phyloP scores from a whole-genome alignment of 2,888 invertebrate species.

The Nomada fucata region DNA sequence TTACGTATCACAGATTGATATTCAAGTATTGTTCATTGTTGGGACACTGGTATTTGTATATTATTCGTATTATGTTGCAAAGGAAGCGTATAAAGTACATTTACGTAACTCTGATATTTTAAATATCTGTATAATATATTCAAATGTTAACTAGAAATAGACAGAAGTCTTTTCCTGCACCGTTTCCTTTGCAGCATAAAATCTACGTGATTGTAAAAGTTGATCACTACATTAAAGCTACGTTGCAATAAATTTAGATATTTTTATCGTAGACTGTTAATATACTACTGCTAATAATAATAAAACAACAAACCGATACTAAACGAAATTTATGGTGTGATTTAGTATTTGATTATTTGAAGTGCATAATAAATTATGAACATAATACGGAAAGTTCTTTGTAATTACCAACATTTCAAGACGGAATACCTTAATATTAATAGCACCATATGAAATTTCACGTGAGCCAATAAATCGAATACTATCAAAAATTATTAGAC shows the following conservation, averaged over 20 bases:
- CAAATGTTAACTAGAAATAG: background rate
- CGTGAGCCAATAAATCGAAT: background rate
- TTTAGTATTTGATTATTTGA: constrained; percentile 12
- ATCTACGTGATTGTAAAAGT: background rate
- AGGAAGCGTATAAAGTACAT: constrained; percentile 2
- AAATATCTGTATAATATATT: constrained; percentile 4
- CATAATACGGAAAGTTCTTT: constrained; percentile 35
- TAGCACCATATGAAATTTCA: constrained; percentile 52
- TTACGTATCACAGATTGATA: constrained; percentile 69
- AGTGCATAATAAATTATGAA: constrained; percentile 36
- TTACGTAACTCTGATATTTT: background rate
- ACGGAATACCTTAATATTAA: constrained; percentile 12
- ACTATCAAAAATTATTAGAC: constrained; percentile 12
- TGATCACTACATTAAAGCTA: background rate
- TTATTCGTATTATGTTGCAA: background rate
- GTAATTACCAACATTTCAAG: constrained; percentile 25
- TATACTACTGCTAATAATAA: background rate
- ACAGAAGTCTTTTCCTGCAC: background rate
- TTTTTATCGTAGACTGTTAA: background rate
- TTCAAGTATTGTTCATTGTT: constrained; percentile 26
- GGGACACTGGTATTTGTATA: background rate
- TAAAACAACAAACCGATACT: constrained; percentile 2
- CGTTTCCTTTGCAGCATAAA: constrained; percentile 1
- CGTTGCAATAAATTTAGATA: background rate
- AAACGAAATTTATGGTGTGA: constrained; percentile 1